phyloP scores from a whole-genome alignment of 1,140 invertebrate genomes.

The Charaxes varanes region DNA sequence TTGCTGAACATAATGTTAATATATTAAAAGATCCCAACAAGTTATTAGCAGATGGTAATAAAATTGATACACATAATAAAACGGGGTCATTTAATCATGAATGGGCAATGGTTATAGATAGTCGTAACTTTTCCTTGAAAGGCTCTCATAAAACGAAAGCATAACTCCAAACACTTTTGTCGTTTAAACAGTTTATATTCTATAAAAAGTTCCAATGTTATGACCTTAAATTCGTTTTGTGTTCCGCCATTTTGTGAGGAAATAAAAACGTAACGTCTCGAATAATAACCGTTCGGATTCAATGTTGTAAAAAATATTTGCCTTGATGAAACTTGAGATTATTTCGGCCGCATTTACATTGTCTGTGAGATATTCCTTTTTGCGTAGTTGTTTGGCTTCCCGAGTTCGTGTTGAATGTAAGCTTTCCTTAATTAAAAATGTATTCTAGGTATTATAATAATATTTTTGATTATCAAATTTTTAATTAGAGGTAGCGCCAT shows the following conservation, averaged over 20 bases:
- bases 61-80: constrained; percentile 19
- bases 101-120: constrained; percentile 23
- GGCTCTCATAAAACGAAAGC: constrained; percentile 29
- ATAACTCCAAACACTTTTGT: constrained; percentile 29
- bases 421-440: too few species aligned
- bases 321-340: constrained; percentile 25
- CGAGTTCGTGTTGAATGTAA: too few species aligned
- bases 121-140: constrained; percentile 24
- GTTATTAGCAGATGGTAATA: constrained; percentile 8
- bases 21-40: too few species aligned
- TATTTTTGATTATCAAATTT: too few species aligned
- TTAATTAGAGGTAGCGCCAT: too few species aligned
- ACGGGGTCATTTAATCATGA: constrained; percentile 20
- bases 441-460: too few species aligned
- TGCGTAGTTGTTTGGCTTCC: too few species aligned
- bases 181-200: constrained; percentile 38
- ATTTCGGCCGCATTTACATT: too few species aligned
- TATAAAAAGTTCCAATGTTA: constrained; percentile 36
- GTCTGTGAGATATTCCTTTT: too few species aligned
- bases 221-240: constrained; percentile 38
- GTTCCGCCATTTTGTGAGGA: constrained; percentile 29
- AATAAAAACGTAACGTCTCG: constrained; percentile 35
- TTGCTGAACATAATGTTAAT: too few species aligned
- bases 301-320: constrained; percentile 33
- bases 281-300: constrained; percentile 37